Evolutionary conservation across 2,113 vertebrate species (phyloP), one percentile per base, ranked within the genome.

Genomic region (Brachyhypopomus gauderio): DNA sequence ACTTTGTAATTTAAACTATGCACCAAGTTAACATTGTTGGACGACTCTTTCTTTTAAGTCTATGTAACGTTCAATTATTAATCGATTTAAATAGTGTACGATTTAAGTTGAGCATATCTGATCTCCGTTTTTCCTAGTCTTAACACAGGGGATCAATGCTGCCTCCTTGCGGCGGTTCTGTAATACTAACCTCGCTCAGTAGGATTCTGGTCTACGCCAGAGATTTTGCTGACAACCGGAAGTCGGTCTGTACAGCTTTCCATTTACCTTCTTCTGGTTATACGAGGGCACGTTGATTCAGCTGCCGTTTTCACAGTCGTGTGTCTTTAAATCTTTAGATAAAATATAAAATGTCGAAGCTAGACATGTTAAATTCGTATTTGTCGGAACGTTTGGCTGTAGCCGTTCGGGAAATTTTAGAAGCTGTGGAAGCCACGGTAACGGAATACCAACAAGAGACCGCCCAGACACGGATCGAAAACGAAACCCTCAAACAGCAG

Each of bases 401-500:
- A 63, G 86, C 92, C 84, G 90, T 93, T 69, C 89, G 91, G 83
- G 92, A 94, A 83, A 89, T 93, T n/a, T 76, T 93, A 85, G 89
- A 88, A 80, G 92, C 92, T 86, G 92, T 94, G 86, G 91, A 90
- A 79, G 91, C 90, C 87, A 91, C 92, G 60, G 92, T 93, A 30
- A 87, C 87, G 45, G 91, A 93, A 85, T 93, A 91, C 89, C 91
- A 89, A 45, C 90, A 93, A 83, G 93, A 94, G 86, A 85, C 91
- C 3, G 91, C 88, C 2, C 83, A 90, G 6, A 85, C 89, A 59
- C 79, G 85, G 58, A 80, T 84, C 27, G 93, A 94, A 88, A 94
- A 92, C 87, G 90, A 92, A 56, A 86, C 78, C n/a, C 90, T 94
- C 36, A 89, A 91, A 84, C 82, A 89, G 74, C 92, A 92, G 85